Evolutionary conservation across 1,140 invertebrate species (phyloP).

Genomic region (Lepidurus packardi): DNA sequence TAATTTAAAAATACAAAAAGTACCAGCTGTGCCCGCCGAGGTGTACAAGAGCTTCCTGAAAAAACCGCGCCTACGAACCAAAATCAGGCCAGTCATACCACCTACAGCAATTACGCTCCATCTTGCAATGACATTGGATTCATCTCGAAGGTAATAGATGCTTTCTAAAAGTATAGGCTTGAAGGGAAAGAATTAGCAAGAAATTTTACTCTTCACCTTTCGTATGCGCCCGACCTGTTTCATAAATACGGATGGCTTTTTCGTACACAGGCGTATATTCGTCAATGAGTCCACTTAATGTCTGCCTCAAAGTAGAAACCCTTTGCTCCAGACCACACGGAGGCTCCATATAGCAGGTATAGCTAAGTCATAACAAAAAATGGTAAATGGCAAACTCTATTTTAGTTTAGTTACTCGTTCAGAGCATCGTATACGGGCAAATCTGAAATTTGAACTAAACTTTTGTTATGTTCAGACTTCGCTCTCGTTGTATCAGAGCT

Average conservation of each 20-base stretch:
- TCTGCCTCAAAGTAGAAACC: conserved; percentile 3
- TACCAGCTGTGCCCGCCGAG: neutral
- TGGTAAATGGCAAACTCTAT: neutral
- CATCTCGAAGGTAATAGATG: conserved; percentile 14
- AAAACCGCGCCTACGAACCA: conserved; percentile 12
- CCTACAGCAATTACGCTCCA: neutral
- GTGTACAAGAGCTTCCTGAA: conserved; percentile 17
- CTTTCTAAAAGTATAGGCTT: neutral
- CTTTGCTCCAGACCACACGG: conserved; percentile 5
- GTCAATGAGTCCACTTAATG: neutral
- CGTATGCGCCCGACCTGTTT: conserved; percentile 29
- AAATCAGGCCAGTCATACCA: conserved; percentile 5
- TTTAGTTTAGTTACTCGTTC: neutral
- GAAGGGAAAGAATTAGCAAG: neutral
- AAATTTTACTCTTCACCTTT: conserved; percentile 5
- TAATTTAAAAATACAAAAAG: neutral
- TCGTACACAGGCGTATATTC: conserved; percentile 31
- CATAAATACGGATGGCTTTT: conserved; percentile 23
- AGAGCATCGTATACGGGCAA: neutral
- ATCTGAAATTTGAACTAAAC: neutral
- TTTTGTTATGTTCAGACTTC: neutral
- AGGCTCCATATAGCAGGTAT: conserved; percentile 28
- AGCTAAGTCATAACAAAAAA: conserved; percentile 1
- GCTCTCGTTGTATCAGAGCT: neutral
- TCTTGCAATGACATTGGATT: conserved; percentile 19